Conservation (phyloP, 35 echinoderm and acorn worm genomes). For the Holothuria glaberrima region DNA sequence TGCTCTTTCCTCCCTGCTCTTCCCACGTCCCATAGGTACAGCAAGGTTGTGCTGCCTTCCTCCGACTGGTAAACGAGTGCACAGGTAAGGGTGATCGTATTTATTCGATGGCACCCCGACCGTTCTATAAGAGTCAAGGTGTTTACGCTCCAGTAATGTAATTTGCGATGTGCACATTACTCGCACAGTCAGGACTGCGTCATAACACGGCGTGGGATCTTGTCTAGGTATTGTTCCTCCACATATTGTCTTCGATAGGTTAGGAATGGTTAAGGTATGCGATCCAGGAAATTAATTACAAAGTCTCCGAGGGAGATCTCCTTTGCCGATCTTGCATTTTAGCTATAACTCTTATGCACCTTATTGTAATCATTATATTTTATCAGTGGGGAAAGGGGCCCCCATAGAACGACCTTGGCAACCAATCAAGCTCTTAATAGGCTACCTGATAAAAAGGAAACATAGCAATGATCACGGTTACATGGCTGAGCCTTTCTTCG, state of each 20-base stretch:
- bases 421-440: conserved; percentile 2
- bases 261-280: neutral
- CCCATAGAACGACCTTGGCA: conserved; percentile 1
- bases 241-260: neutral
- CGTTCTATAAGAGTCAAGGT: conserved; percentile 31
- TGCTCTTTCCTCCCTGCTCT: too few relatives aligned
- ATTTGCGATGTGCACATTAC: conserved; percentile 27
- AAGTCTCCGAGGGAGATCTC: conserved; percentile 15
- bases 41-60: too few relatives aligned
- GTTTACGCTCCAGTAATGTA: conserved; percentile 34
- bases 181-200: conserved; percentile 23
- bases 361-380: neutral
- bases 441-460: too few relatives aligned
- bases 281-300: conserved; percentile 42
- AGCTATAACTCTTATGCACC: neutral
- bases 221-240: conserved; percentile 1
- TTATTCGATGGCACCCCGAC: neutral
- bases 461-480: too few relatives aligned
- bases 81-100: conserved; percentile 19
- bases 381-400: conserved; percentile 21
- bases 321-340: neutral
- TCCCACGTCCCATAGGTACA: too few relatives aligned
- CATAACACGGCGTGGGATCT: conserved; percentile 30
- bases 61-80: neutral
- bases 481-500: too few relatives aligned